Base-by-base conservation (phyloP, 2,888 invertebrate genomes). In the Troides aeacus region DNA sequence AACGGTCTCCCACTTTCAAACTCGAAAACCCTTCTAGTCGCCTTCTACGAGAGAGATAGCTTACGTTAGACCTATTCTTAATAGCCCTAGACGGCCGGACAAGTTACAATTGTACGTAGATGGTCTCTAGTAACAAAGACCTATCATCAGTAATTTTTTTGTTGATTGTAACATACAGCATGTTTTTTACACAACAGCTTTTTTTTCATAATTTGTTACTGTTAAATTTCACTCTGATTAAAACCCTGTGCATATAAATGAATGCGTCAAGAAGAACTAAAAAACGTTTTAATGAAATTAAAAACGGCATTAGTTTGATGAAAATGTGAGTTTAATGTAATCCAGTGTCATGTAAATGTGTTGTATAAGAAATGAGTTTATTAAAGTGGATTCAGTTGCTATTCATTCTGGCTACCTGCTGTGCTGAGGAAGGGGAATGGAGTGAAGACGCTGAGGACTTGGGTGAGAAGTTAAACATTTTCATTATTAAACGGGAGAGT, bases 361-460 rank as follows among this genome's bases (percentile, higher is more conserved):
- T 50, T 39, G 15, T 39, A 21, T 73, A 78, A 72, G 85, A 75
- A 78, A 91, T 91, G 92, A 89, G 88, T 77, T 84, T 86, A 72
- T 88, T 90, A 75, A 88, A 89, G 87, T 90, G 90, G 88, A 76
- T 89, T 71, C 84, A 83, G 77, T 74, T 92, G 77, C 70, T 90
- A 72, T 84, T 92, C 81, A 85, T 91, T 84, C 82, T 92, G 74
- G 88, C 89, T 42, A 90, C 88, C 24, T 88, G 90, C 81, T 90
- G 90, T 85, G 92, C 92, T 62, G 91, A 92, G 76, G 92, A 92
- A 69, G 91, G 91, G 36, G 92, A 92, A 77, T 92, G 92, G 92
- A 92, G 90, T 63, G 92, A 92, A 73, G 92, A 92, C 72, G 92
- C 92, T 17, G 92, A 92, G 74, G 92, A 92, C 66, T 79, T 92